Base-by-base conservation (phyloP, 2,888 invertebrate species). In the Metallyticus violacea region DNA sequence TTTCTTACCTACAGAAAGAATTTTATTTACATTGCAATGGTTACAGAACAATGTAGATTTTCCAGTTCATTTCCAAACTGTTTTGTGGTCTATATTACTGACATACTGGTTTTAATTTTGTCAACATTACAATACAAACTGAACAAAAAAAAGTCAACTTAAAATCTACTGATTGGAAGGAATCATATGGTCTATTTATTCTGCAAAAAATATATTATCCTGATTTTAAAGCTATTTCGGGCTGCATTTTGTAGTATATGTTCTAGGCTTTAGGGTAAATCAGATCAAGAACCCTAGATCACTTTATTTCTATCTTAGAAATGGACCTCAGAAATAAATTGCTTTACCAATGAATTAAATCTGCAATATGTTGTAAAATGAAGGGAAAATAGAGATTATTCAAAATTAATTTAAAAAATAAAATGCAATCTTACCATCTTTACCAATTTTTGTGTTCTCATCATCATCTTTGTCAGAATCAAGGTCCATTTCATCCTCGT, bases 1-100 rank as follows among this genome's bases (percentile, higher is more conserved):
- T 85, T 92, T 92, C 88, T 92, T 92, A 15, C 91, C 92, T 92
- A 85, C 9, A 86, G 76, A 85, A 22, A 83, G n/a, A 27, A n/a
- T 83, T 82, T 62, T 62, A 62, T 15, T 9, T 26, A 6, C 26
- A 9, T 26, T 79, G 2, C 77, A 77, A 15, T 77, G 3, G n/a
- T n/a, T 3, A 77, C 15, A 76, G 2, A 77, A 77, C 77, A 77
- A 2, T 77, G 2, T 77, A 15, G 2, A n/a, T 77, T 15, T n/a
- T 2, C n/a, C n/a, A 2, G n/a, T 2, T n/a, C 2, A 77, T 3
- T 77, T 77, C n/a, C 15, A n/a, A n/a, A 77, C 77, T n/a, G 22
- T n/a, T 77, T 77, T 77, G n/a, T 77, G 2, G 22, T 77, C 3
- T 77, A 77, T 9, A 76, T 22, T 15, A 76, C 77, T 22, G 22